Conservation (phyloP, 2,113 vertebrate genomes). For the Rutilus rutilus region DNA sequence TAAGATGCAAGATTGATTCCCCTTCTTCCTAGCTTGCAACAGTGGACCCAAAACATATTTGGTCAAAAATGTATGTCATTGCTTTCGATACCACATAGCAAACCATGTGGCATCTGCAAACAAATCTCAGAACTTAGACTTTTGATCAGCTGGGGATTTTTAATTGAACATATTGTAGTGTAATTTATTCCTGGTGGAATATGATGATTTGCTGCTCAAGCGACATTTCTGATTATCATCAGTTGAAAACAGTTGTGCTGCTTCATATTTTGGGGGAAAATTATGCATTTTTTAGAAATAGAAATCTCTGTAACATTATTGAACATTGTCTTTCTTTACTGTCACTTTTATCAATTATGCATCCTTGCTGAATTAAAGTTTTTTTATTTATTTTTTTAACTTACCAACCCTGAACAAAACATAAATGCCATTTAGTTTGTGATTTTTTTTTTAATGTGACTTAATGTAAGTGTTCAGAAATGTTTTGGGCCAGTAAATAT, state of each 20-base stretch:
- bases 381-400: too few relatives aligned
- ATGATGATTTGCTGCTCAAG: not conserved
- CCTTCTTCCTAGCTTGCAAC: not conserved
- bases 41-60: not conserved
- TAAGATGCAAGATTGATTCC: conserved; percentile 53
- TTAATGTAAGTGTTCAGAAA: not conserved
- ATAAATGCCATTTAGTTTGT: not conserved
- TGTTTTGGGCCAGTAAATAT: not conserved
- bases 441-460: not conserved
- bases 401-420: too few relatives aligned
- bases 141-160: not conserved
- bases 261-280: not conserved
- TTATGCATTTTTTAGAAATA: not conserved
- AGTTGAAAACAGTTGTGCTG: not conserved
- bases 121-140: not conserved
- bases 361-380: not conserved
- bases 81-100: not conserved
- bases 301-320: not conserved
- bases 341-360: not conserved
- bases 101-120: not conserved
- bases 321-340: not conserved
- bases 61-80: not conserved
- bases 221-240: not conserved
- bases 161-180: not conserved
- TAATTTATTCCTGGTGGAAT: not conserved